Conservation (phyloP, 2,888 invertebrate genomes). For the Macrosiphum euphorbiae region DNA sequence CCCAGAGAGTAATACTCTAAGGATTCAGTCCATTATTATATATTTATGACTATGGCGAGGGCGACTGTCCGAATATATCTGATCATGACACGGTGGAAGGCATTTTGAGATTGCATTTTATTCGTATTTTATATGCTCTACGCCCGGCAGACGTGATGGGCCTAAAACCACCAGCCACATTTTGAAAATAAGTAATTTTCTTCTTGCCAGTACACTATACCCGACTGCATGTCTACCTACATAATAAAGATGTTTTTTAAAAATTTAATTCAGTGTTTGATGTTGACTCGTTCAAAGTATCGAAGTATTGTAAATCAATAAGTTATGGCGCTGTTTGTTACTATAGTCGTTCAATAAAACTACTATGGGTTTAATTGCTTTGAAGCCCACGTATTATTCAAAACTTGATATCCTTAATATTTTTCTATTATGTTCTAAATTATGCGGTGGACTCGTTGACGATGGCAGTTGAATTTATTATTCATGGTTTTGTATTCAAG, state of each 20-base stretch:
- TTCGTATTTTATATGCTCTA: constrained; percentile 25
- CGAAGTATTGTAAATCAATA: not conserved
- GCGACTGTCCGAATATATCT: constrained; percentile 42
- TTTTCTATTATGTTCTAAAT: not conserved
- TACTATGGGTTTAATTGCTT: not conserved
- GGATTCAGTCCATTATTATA: constrained; percentile 61
- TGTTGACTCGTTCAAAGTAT: not conserved
- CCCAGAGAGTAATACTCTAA: constrained; percentile 53
- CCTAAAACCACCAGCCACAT: not conserved
- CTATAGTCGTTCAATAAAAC: not conserved
- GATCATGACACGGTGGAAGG: constrained; percentile 6
- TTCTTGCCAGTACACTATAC: not conserved
- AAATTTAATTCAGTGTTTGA: not conserved
- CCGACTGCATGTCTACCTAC: not conserved
- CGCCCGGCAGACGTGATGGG: not conserved
- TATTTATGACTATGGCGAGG: constrained; percentile 48
- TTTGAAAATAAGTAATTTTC: constrained; percentile 14
- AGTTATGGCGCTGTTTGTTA: not conserved
- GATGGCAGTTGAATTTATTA: not conserved
- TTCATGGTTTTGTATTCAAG: not conserved
- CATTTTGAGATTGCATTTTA: constrained; percentile 35
- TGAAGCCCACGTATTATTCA: not conserved
- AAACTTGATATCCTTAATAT: not conserved
- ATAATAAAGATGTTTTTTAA: not conserved
- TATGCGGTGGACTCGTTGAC: not conserved